phyloP scores from a whole-genome alignment of 1,140 invertebrate genomes.

The Cherax quadricarinatus region DNA sequence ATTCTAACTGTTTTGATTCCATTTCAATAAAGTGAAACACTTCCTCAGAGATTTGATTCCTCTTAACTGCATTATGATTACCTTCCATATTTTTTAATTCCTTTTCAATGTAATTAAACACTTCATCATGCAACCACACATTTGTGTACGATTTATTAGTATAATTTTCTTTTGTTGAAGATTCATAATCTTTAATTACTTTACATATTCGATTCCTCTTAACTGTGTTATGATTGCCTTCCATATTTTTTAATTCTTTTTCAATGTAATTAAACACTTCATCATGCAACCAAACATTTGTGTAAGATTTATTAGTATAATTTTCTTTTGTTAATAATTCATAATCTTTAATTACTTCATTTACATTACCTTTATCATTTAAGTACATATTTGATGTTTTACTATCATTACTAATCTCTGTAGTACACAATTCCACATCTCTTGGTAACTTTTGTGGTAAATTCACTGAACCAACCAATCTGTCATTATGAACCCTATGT shows the following conservation, averaged over 20 bases:
- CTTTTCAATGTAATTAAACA: constrained; percentile 28
- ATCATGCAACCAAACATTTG: constrained; percentile 48
- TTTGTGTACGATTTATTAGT: background rate
- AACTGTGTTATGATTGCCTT: background rate
- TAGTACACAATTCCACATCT: background rate
- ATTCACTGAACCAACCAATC: background rate
- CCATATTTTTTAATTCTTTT: constrained; percentile 33
- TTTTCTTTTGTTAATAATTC: background rate
- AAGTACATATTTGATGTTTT: background rate
- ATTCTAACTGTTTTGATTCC: constrained; percentile 29
- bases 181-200: background rate
- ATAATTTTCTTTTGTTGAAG: too few relatives aligned
- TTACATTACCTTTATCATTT: background rate
- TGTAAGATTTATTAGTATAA: background rate
- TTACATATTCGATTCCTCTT: background rate
- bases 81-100: constrained; percentile 37
- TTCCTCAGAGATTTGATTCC: constrained; percentile 9
- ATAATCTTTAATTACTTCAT: background rate
- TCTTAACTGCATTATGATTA: background rate
- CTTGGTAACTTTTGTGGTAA: background rate
- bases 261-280: constrained; percentile 33
- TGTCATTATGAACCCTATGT: background rate
- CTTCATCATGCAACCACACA: constrained; percentile 43
- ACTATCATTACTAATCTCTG: background rate
- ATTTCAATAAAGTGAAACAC: constrained; percentile 38